phyloP scores from a whole-genome alignment of 2,888 invertebrate species.

The Xylocampa areola region DNA sequence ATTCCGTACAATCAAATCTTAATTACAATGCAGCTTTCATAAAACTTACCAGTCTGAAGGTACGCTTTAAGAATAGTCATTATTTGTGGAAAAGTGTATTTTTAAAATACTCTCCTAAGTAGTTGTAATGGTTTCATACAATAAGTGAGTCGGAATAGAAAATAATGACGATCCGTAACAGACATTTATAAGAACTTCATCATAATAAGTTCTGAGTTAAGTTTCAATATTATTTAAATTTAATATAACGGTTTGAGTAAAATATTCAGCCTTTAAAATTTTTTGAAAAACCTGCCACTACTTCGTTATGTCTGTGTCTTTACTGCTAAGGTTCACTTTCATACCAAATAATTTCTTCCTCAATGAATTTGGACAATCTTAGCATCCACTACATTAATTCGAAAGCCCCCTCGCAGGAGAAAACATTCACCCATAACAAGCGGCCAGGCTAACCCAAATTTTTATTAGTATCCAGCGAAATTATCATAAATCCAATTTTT shows the following conservation, averaged over 20 bases:
- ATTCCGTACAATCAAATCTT: slow-evolving; percentile 27
- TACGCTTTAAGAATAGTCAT: slow-evolving; percentile 7
- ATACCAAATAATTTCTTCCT: not conserved
- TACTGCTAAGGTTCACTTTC: not conserved
- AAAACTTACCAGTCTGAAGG: not conserved
- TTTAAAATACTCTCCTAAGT: not conserved
- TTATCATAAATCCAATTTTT: slow-evolving; percentile 62
- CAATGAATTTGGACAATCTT: not conserved
- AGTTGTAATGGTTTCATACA: not conserved
- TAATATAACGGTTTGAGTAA: no score
- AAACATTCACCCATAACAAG: slow-evolving; percentile 49
- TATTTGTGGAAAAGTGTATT: not conserved
- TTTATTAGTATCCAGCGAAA: slow-evolving; percentile 55
- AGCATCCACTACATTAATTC: slow-evolving; percentile 22
- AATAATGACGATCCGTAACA: no score
- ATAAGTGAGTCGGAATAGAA: not conserved
- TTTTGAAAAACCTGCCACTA: not conserved
- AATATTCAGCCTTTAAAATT: no score
- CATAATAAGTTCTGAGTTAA: no score
- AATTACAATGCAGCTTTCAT: slow-evolving; percentile 23
- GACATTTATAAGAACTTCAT: no score
- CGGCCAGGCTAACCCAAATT: slow-evolving; percentile 48
- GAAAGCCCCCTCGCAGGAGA: slow-evolving; percentile 38
- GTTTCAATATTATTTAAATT: no score
- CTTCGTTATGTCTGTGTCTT: not conserved